A percentile compares a stretch with the other conserved stretches of the same genome.
Conservation (phyloP, 2,888 invertebrate species). For the Heteromyza rotundicornis region DNA sequence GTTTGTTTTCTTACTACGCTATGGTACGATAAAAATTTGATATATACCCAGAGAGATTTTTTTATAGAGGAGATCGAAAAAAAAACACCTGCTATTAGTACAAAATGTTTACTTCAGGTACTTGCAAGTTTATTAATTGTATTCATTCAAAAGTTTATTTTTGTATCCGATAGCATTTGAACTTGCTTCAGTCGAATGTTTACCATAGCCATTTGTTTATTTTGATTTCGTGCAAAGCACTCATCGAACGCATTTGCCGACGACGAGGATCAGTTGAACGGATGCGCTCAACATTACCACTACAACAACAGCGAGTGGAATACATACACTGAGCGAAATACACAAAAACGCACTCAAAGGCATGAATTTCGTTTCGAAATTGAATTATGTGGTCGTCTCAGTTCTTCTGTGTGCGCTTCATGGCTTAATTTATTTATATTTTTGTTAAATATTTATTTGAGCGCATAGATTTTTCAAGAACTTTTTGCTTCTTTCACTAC, state of each 20-base stretch:
- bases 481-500: not conserved
- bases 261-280: not conserved
- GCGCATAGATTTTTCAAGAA: not conserved
- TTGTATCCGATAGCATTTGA: slow-evolving; percentile 12
- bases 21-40: too few relatives aligned
- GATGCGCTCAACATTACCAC: not conserved
- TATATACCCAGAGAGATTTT: too few relatives aligned
- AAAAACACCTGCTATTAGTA: too few relatives aligned
- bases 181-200: slow-evolving; percentile 22
- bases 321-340: not conserved
- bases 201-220: slow-evolving; percentile 3
- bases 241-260: not conserved
- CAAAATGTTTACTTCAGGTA: too few relatives aligned
- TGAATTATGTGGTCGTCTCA: not conserved
- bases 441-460: not conserved
- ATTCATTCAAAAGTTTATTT: too few relatives aligned
- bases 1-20: too few relatives aligned
- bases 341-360: not conserved
- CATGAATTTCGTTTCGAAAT: not conserved
- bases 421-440: not conserved
- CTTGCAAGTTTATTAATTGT: too few relatives aligned
- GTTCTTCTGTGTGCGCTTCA: not conserved
- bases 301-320: not conserved
- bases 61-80: too few relatives aligned
- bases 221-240: not conserved